A percentile compares a stretch with the other conserved stretches of the same genome.
These are phyloP conservation scores for Vannuccia rotundouncinata DNA, from an alignment of 2,888 invertebrate species.

Conservation along the genomic window DNA sequence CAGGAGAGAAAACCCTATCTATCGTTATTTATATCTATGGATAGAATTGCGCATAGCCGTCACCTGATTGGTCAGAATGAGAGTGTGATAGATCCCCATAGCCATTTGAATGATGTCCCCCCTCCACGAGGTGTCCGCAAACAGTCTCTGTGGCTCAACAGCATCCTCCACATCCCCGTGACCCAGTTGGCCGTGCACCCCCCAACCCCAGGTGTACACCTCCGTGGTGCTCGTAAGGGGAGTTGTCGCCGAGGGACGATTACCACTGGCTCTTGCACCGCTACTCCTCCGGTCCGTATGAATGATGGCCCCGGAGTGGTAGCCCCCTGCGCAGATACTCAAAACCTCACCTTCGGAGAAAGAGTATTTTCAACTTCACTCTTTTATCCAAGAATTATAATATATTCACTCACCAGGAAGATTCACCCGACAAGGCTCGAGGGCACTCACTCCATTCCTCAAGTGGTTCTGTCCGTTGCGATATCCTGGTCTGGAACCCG, in stretches of 20 bases:
- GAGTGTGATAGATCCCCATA: constrained; percentile 25
- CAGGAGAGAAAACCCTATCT: too few species aligned
- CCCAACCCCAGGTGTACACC: constrained; percentile 35
- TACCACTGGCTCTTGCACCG: neutral
- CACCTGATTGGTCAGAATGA: constrained; percentile 30
- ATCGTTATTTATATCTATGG: too few species aligned
- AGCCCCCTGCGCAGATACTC: constrained; percentile 23
- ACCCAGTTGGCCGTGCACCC: constrained; percentile 36
- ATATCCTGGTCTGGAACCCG: constrained; percentile 41
- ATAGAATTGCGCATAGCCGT: too few species aligned
- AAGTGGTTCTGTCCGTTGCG: neutral
- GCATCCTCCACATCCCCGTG: constrained; percentile 35
- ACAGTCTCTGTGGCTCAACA: neutral
- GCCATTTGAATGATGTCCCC: neutral
- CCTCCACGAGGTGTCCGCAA: neutral
- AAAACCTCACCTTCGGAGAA: neutral
- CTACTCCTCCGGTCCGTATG: neutral
- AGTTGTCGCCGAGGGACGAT: neutral
- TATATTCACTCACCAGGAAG: neutral
- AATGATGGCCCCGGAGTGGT: constrained; percentile 28
- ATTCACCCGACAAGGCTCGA: constrained; percentile 4
- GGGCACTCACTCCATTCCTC: neutral
- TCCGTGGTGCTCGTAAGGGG: neutral
- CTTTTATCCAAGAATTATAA: too few species aligned
- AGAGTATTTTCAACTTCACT: too few species aligned